Evolutionary conservation across 2,888 invertebrate species (phyloP).

Genomic region (Galeopsomyia nigrocyanea): DNA sequence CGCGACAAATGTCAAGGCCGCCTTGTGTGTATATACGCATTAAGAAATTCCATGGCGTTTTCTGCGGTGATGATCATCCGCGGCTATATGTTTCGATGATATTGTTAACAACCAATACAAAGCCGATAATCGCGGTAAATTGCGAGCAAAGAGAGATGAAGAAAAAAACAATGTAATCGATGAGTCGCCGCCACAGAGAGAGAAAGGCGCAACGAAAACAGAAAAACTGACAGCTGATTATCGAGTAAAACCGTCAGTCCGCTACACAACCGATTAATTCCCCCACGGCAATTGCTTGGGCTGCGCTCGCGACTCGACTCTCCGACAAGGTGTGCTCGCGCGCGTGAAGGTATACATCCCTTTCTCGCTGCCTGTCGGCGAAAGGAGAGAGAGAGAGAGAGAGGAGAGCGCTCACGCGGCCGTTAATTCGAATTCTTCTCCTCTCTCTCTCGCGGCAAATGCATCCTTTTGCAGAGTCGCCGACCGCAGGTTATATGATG

Average conservation of each 20-base stretch:
- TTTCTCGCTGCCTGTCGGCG: not conserved
- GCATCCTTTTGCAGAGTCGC: not conserved
- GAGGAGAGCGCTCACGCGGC: slow-evolving; percentile 8
- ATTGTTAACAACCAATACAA: no score
- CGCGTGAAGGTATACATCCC: slow-evolving; percentile 6
- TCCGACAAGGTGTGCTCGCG: not conserved
- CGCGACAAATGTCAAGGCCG: no score
- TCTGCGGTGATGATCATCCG: no score
- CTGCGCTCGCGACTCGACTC: no score
- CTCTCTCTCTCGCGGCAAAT: slow-evolving; percentile 23
- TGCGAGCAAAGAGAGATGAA: no score
- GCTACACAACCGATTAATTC: slow-evolving; percentile 15
- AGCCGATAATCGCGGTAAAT: no score
- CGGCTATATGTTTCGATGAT: no score
- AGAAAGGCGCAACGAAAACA: slow-evolving; percentile 1
- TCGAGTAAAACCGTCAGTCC: not conserved
- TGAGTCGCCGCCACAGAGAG: no score
- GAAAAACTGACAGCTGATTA: slow-evolving; percentile 16
- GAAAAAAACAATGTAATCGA: no score
- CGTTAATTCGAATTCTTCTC: slow-evolving; percentile 46
- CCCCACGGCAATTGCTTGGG: slow-evolving; percentile 4
- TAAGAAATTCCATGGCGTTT: no score
- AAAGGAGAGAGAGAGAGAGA: not conserved
- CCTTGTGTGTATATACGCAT: no score
- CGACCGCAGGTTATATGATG: slow-evolving; percentile 18